phyloP scores from a whole-genome alignment of 2,113 vertebrate species.

The Cariama cristata region DNA sequence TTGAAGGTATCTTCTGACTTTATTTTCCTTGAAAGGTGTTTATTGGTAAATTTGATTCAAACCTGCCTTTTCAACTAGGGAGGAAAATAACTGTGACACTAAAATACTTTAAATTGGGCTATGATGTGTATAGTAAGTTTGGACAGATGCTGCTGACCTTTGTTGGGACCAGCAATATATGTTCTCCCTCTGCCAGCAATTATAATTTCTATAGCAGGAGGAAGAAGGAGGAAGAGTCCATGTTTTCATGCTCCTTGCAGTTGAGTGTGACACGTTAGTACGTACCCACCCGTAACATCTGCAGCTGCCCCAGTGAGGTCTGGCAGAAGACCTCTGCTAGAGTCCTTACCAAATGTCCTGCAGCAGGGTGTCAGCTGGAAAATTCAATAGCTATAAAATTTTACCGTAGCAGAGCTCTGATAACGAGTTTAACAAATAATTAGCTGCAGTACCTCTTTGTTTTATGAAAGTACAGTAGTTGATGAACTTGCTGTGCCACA shows the following conservation, averaged over 20 bases:
- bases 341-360: neutral
- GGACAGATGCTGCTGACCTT: neutral
- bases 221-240: neutral
- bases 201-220: neutral
- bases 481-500: conserved; percentile 21
- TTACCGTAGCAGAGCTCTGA: neutral
- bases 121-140: neutral
- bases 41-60: neutral
- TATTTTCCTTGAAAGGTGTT: neutral
- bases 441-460: neutral
- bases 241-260: neutral
- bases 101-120: neutral
- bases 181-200: neutral
- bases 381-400: neutral
- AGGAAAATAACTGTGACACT: neutral
- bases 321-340: neutral
- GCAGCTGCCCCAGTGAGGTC: neutral
- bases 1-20: neutral
- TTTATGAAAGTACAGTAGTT: neutral
- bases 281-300: neutral
- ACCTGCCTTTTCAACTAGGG: neutral
- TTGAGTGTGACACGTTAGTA: rapidly evolving
- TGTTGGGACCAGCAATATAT: neutral
- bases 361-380: neutral
- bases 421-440: conserved; percentile 45